Conservation (phyloP, 2,113 vertebrate species). For the Cyprinodon brontotheroides region DNA sequence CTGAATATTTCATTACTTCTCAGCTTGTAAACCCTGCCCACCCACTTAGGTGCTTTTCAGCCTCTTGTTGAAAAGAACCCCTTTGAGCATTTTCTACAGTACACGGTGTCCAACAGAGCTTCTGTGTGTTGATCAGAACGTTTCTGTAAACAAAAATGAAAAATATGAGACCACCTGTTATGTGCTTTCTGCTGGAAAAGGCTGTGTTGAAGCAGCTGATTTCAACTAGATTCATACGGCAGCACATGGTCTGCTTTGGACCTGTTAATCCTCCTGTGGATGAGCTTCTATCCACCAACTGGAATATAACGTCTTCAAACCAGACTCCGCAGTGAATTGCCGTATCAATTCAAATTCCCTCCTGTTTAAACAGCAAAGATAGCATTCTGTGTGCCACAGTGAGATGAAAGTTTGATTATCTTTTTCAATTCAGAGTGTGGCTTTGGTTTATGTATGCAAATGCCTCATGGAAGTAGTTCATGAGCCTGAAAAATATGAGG, state of each 20-base stretch:
- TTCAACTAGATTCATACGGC: neutral
- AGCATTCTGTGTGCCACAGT: constrained; percentile 24
- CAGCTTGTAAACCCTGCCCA: neutral
- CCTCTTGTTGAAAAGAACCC: constrained; percentile 1
- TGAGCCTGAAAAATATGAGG: constrained; percentile 33
- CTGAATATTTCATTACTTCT: neutral
- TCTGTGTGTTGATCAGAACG: neutral
- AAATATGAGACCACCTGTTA: constrained; percentile 16
- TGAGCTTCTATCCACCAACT: neutral
- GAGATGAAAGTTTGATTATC: constrained; percentile 48
- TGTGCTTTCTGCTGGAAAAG: neutral
- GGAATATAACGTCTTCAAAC: neutral
- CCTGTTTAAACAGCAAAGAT: constrained; percentile 47
- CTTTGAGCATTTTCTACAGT: neutral
- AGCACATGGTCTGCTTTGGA: neutral
- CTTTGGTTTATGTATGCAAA: constrained; percentile 55
- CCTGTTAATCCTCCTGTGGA: constrained; percentile 1
- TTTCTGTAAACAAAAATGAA: constrained; percentile 13
- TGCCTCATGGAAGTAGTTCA: constrained; percentile 37
- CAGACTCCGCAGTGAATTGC: constrained; percentile 19
- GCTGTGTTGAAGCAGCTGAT: neutral
- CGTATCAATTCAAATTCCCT: constrained; percentile 15
- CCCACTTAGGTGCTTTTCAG: neutral
- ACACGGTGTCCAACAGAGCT: neutral
- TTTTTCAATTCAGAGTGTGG: constrained; percentile 42